These are phyloP conservation scores for Cololabis saira DNA, from an alignment of 2,113 vertebrate species.

Conservation along the genomic window DNA sequence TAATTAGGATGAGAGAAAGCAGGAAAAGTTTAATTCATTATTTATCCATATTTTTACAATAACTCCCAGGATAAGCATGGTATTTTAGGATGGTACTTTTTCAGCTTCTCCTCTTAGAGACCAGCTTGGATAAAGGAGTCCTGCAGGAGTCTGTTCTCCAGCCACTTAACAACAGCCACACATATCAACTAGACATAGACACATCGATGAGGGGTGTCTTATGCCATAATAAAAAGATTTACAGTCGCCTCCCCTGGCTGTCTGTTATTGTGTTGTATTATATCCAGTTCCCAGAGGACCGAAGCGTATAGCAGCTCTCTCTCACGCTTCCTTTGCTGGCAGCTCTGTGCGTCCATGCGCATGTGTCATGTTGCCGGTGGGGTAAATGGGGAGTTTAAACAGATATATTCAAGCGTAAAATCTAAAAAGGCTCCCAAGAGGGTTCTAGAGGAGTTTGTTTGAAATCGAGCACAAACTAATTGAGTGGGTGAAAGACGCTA, in stretches of 20 bases:
- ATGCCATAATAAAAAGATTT: slow-evolving; percentile 60
- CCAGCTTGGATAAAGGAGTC: slow-evolving; percentile 11
- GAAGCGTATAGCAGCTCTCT: slow-evolving; percentile 31
- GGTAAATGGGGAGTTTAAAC: slow-evolving; percentile 99
- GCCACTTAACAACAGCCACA: slow-evolving; percentile 35
- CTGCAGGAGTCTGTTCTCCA: slow-evolving; percentile 16
- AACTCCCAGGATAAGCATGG: background rate
- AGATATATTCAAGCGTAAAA: slow-evolving; percentile 99
- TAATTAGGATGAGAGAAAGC: fast-evolving
- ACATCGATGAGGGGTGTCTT: slow-evolving; percentile 47
- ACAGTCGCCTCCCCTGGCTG: slow-evolving; percentile 48
- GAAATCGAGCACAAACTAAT: slow-evolving; percentile 99
- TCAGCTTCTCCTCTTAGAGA: slow-evolving; percentile 1
- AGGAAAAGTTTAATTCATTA: background rate
- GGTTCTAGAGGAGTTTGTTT: slow-evolving; percentile 92
- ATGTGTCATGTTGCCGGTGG: slow-evolving; percentile 87
- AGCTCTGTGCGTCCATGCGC: slow-evolving; percentile 23
- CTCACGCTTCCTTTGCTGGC: slow-evolving; percentile 38
- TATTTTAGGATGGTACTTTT: background rate
- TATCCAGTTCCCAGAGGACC: slow-evolving; percentile 66
- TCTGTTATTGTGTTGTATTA: slow-evolving; percentile 70
- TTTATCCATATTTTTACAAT: no score
- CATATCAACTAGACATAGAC: slow-evolving; percentile 31
- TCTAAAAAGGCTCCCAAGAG: slow-evolving; percentile 98
- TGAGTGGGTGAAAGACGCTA: slow-evolving; percentile 86